These are phyloP conservation scores for Lasioglossum marginatum DNA, from an alignment of 2,888 invertebrate genomes.

Conservation along the genomic window DNA sequence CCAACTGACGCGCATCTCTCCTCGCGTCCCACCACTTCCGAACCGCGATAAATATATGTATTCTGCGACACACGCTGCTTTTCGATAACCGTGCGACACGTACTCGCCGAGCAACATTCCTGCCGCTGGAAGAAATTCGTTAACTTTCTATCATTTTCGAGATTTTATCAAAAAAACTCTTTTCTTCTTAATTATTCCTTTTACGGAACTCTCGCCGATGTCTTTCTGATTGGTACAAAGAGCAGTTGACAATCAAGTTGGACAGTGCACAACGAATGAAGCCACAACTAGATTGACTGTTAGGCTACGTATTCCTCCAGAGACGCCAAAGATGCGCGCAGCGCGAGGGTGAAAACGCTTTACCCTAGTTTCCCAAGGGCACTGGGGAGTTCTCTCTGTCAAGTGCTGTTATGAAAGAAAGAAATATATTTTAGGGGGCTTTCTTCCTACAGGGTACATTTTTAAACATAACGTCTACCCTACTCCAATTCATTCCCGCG, in stretches of 20 bases:
- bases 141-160: not conserved
- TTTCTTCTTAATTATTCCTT: not conserved
- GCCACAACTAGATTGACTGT: constrained; percentile 59
- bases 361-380: constrained; percentile 40
- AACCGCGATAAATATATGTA: constrained; percentile 47
- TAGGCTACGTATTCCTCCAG: constrained; percentile 44
- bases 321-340: constrained; percentile 46
- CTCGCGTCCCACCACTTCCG: constrained; percentile 53
- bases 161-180: not conserved
- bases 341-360: constrained; percentile 36
- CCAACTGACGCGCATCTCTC: constrained; percentile 42
- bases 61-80: constrained; percentile 23
- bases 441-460: not conserved
- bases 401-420: constrained; percentile 45
- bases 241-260: constrained; percentile 26
- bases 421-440: constrained; percentile 21
- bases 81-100: constrained; percentile 43
- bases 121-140: not conserved
- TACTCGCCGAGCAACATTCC: constrained; percentile 3
- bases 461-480: not conserved
- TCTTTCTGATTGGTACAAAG: not conserved
- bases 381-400: constrained; percentile 39
- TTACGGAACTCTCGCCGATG: not conserved
- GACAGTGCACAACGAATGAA: constrained; percentile 39
- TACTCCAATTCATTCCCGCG: not conserved